Base-by-base conservation (phyloP, 2,113 vertebrate genomes). In the Callipepla californica region DNA sequence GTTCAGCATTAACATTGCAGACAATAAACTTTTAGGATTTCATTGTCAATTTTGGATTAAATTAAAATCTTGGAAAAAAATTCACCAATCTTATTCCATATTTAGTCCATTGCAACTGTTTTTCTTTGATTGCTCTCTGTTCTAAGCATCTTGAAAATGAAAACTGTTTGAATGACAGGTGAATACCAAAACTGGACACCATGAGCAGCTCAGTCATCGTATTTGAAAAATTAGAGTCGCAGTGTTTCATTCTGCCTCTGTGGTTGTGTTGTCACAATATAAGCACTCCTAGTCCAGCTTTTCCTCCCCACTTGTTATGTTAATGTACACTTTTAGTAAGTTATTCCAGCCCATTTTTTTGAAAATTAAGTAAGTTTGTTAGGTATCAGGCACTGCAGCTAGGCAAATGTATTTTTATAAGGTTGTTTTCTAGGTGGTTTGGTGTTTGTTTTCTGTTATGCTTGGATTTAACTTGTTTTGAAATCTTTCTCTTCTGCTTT, bases 11-110 rank as follows among this genome's bases (percentile, higher is more conserved):
- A 94, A 94, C 80, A 50, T 95, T 95, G 67, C 68, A 92, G 67
- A 80, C 94, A 89, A 88, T 94, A 80, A 97, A 93, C 90, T 92
- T 82, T 92, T 34, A 87, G 59, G 75, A 81, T 97, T 97, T 93
- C 72, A 34, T 63, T 85, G 87, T 62, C 92, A 73, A 95, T 85
- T 96, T 95, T 95, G 93, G 85, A 83, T 93, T 93, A 93, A 89
- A 85, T 74, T 3, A 92, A 96, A 80, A 93, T 90, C 57, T 77
- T 92, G 91, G 85, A 84, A 74, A 57, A n/a, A 95, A 93, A 85
- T 76, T 70, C 89, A 82, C 75, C 89, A 93, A 92, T 59, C 57
- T 87, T 23, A 22, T 83, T 66, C 34, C 2, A 0, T 61, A 40
- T 79, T 65, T 80, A 1, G 0, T 25, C 78, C 40, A 42, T 45